These are phyloP conservation scores for Leptogaster cylindrica DNA, from an alignment of 2,888 invertebrate genomes.

Conservation along the genomic window DNA sequence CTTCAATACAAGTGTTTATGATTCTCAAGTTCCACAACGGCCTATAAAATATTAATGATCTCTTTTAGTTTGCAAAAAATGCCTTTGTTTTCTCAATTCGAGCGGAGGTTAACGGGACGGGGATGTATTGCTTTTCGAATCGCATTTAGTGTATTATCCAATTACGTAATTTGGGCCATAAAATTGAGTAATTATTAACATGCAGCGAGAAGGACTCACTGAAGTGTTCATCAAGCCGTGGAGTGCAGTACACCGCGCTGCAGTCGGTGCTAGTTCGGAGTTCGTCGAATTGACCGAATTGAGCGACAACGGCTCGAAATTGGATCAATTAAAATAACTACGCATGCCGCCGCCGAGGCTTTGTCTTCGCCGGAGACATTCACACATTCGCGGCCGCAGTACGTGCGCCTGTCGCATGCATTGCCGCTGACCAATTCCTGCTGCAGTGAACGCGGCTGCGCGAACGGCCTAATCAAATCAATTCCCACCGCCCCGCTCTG, in stretches of 20 bases:
- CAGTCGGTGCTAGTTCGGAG: not conserved
- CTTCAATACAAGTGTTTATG: no score
- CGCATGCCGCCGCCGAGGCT: not conserved
- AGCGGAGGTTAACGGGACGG: no score
- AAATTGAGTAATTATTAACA: conserved; percentile 31
- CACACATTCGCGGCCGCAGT: not conserved
- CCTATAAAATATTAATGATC: no score
- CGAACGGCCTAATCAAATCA: conserved; percentile 42
- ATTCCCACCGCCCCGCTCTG: conserved; percentile 41
- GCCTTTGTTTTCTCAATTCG: no score
- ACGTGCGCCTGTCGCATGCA: not conserved
- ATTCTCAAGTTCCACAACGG: no score
- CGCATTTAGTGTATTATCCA: conserved; percentile 10
- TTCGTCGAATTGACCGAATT: conserved; percentile 31
- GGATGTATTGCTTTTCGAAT: no score
- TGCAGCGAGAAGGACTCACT: not conserved
- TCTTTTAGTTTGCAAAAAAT: no score
- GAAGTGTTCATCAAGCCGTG: not conserved
- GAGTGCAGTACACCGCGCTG: not conserved
- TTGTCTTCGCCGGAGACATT: not conserved
- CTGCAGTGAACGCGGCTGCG: not conserved
- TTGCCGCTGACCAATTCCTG: not conserved
- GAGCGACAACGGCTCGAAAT: conserved; percentile 35
- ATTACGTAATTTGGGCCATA: conserved; percentile 30
- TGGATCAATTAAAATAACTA: conserved; percentile 32